Evolutionary conservation across 2,797 vertebrate genomes (phyloP), one percentile per base, ranked within the genome.

Genomic region (Rousettus madagascariensis): DNA sequence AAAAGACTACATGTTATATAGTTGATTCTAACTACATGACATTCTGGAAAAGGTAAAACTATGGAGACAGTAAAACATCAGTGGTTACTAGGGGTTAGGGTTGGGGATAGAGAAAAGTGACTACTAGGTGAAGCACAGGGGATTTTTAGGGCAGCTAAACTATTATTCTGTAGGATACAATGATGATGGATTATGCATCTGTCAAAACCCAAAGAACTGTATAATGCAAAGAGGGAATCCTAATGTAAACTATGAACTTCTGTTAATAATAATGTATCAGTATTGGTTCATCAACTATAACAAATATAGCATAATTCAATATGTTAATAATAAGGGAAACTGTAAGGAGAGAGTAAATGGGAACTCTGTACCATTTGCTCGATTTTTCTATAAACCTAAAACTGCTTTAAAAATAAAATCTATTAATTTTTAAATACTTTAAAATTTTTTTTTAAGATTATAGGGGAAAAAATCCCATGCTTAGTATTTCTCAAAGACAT

Each of bases 371-470:
- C 10, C 8, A 66, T 11, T 36, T 6, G 13, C 30, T 94, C 19
- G 7, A n/a, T 51, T 84, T 72, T 72, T 51, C 80, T 74, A 9
- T 63, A 90, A 83, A 86, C n/a, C 10, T 57, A 46, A 86, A 85
- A 82, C 46, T 91, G n/a, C 57, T 88, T 86, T 65, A 92, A 57
- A 90, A 86, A 61, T 53, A 55, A 87, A 74, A 88, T 53, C 38
- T 30, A 75, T 17, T 57, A 38, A 75, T 74, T 92, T 84, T 79
- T 55, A 69, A 69, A 63, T 20, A 38, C 6, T 55, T 53, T 24
- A 38, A 49, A 61, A 15, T 16, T 30, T 41, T 53, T 41, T 53
- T 26, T 38, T 68, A 79, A 74, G 71, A 85, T 69, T 61, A 79
- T 63, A 10, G 3, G 8, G 30, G 53, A 36, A 78, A 63, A 69